Evolutionary conservation across 2,888 invertebrate genomes (phyloP), one percentile per base, ranked within the genome.

Genomic region (Metallyticus violacea): DNA sequence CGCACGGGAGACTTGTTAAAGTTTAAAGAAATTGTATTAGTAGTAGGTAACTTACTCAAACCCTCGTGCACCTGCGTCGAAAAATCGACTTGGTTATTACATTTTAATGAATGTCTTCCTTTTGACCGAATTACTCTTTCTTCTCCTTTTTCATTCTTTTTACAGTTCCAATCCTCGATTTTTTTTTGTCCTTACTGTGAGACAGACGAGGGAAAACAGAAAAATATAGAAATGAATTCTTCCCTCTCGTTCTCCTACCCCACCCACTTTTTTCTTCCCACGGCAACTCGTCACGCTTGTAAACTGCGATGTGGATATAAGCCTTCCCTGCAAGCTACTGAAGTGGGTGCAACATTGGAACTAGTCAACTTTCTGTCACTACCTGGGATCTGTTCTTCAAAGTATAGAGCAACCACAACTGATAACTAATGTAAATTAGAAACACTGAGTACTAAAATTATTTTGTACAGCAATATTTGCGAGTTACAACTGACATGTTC

Each of bases 271-370:
- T 82, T 82, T 27, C 62, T 26, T 82, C 82, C 76, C 82, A 82
- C 82, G 82, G 76, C 40, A n/a, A 26, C 30, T 22, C 62, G 82
- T 82, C 82, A 82, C 76, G 82, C 76, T 76, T 82, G 82, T 82
- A 30, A 30, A 81, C 81, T 81, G 26, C 40, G 40, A 62, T 62
- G 40, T 62, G 40, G 40, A 62, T 62, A 62, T 15, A 62, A 62
- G 40, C 22, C 40, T 22, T 6, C 15, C 40, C 22, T 22, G 1
- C 15, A 9, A 62, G 40, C 40, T 62, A 62, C 9, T 62, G 40
- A 62, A 1, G 40, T 62, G 15, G 40, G 40, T 62, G 40, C 40
- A 62, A 62, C 40, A 62, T 22, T 62, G 40, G 15, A 15, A 62
- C 22, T 62, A 62, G 40, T 62, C 15, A 62, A 1, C 15, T 2